Percentiles rank a stretch among this genome's conserved stretches.
phyloP scores from a whole-genome alignment of 2,113 vertebrate species.

The Emydocephalus ijimae region DNA sequence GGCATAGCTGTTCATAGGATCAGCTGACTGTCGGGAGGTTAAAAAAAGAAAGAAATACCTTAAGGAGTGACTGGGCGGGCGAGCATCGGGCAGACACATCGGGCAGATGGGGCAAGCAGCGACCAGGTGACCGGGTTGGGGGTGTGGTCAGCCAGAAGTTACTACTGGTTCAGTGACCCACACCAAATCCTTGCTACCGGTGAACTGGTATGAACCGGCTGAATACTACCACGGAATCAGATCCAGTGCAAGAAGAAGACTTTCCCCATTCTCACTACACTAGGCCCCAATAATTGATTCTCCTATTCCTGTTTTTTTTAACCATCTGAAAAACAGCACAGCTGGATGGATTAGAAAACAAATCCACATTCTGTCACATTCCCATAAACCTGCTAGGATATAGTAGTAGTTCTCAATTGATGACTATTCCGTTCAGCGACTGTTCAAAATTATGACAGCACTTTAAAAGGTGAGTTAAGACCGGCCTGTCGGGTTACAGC shows the following conservation, averaged over 20 bases:
- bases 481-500: neutral
- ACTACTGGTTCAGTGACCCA: too few relatives aligned
- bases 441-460: neutral
- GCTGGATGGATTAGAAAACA: neutral
- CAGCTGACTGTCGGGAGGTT: too few relatives aligned
- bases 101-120: too few relatives aligned
- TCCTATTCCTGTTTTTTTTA: neutral
- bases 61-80: too few relatives aligned
- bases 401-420: neutral
- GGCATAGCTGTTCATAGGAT: too few relatives aligned
- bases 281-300: neutral
- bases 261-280: neutral
- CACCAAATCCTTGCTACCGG: too few relatives aligned
- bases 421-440: neutral
- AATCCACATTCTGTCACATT: neutral
- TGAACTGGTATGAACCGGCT: too few relatives aligned
- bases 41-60: too few relatives aligned
- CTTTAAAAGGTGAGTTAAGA: neutral
- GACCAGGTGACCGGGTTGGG: too few relatives aligned
- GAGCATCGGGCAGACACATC: too few relatives aligned
- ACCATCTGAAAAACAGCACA: neutral
- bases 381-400: neutral
- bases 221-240: too few relatives aligned
- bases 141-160: too few relatives aligned
- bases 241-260: rapidly evolving